A percentile compares a stretch with the other conserved stretches of the same genome.
phyloP scores from a whole-genome alignment of 2,113 vertebrate genomes.

The Gavia stellata region DNA sequence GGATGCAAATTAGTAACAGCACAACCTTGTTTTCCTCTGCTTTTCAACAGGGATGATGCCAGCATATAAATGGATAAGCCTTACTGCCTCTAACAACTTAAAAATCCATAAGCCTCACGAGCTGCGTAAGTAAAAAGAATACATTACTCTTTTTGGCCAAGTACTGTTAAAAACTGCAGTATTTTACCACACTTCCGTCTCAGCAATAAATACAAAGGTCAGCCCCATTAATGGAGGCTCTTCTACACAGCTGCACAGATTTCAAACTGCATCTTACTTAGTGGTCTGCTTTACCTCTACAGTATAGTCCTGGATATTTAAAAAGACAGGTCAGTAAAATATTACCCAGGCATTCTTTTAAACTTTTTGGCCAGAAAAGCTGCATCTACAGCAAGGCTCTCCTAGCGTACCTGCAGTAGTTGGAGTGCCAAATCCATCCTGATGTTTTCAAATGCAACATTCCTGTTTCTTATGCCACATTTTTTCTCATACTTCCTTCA shows the following conservation, averaged over 20 bases:
- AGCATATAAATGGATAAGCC: background rate
- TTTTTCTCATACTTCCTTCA: background rate
- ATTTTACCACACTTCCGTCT: background rate
- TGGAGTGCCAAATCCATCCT: background rate
- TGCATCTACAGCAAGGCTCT: background rate
- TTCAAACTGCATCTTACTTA: background rate
- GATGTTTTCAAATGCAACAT: background rate
- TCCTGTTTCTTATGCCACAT: background rate
- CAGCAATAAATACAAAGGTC: background rate
- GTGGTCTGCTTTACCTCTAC: background rate
- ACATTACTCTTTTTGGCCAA: background rate
- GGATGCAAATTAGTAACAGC: background rate
- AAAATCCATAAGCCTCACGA: background rate
- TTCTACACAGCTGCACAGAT: background rate
- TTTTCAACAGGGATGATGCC: background rate
- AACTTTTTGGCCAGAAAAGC: background rate
- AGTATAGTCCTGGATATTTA: background rate
- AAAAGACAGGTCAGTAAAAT: background rate
- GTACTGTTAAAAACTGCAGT: background rate
- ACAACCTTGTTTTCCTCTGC: background rate
- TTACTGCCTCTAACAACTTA: background rate
- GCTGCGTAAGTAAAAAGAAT: background rate
- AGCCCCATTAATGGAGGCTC: background rate
- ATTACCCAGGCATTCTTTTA: background rate
- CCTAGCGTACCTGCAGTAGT: background rate